These are phyloP conservation scores for Brachionus rotundiformis DNA, from an alignment of 1,140 invertebrate genomes.

Conservation along the genomic window DNA sequence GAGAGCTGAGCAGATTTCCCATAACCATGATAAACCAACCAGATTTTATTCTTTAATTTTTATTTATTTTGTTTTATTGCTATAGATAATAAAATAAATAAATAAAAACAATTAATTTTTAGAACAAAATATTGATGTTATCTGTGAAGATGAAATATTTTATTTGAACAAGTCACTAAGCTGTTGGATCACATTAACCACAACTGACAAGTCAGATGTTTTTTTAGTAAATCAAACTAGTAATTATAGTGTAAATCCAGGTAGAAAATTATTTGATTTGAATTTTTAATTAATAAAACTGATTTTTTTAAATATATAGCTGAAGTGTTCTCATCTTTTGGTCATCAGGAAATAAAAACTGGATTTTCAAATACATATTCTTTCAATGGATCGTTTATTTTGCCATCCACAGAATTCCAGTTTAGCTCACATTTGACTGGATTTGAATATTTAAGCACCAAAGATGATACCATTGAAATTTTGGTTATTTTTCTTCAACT, in stretches of 20 bases:
- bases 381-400: neutral
- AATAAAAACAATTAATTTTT: no score
- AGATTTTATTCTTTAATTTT: no score
- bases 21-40: no score
- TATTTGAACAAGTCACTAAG: neutral
- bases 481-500: neutral
- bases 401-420: constrained; percentile 10
- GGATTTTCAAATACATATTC: no score
- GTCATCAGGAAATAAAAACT: no score
- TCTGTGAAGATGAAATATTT: neutral
- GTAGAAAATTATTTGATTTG: no score
- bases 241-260: neutral
- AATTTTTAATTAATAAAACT: no score
- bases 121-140: neutral
- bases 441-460: neutral
- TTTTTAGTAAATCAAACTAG: neutral
- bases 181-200: neutral
- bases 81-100: no score
- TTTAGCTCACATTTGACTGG: neutral
- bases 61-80: no score
- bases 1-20: no score
- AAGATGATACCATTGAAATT: neutral
- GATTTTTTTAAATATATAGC: no score
- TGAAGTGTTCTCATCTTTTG: no score
- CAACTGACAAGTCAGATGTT: neutral